These are phyloP conservation scores for Paragorgia papillata DNA, from an alignment of 92 coral and sea anemone species.

Conservation along the genomic window DNA sequence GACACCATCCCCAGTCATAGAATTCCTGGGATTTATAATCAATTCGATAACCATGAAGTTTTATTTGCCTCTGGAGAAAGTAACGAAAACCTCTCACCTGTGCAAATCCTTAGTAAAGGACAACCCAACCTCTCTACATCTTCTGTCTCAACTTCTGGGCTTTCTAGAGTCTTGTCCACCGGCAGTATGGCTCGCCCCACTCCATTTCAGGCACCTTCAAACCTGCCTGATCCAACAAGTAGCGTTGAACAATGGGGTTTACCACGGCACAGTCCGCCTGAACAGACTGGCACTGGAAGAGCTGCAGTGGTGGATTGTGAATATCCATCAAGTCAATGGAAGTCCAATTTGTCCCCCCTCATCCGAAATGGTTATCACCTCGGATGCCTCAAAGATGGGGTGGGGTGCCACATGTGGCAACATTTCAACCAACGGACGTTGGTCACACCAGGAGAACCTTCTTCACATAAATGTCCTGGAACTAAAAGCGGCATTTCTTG, in stretches of 20 bases:
- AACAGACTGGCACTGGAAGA: slow-evolving; percentile 35
- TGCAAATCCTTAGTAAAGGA: slow-evolving; percentile 27
- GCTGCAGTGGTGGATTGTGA: slow-evolving; percentile 50
- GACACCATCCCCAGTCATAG: slow-evolving; percentile 31
- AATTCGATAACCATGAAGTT: slow-evolving; percentile 38
- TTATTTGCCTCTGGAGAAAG: slow-evolving; percentile 34
- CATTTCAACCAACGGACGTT: slow-evolving; percentile 51
- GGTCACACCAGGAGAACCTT: slow-evolving; percentile 48
- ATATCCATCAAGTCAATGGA: slow-evolving; percentile 48
- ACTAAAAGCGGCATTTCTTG: slow-evolving; percentile 55
- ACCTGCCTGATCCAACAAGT: slow-evolving; percentile 39
- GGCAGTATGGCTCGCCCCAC: slow-evolving; percentile 52
- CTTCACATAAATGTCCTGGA: slow-evolving; percentile 55
- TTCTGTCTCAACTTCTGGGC: slow-evolving; percentile 38
- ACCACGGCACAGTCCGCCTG: slow-evolving; percentile 32
- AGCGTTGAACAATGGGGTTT: slow-evolving; percentile 35
- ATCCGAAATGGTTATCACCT: slow-evolving; percentile 38
- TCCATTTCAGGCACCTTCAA: slow-evolving; percentile 45
- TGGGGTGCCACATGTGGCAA: slow-evolving; percentile 53
- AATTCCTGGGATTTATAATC: slow-evolving; percentile 49
- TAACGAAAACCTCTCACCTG: slow-evolving; percentile 27
- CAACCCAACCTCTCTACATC: slow-evolving; percentile 39
- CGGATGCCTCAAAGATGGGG: slow-evolving; percentile 59
- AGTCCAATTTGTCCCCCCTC: slow-evolving; percentile 44
- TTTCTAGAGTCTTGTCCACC: slow-evolving; percentile 48